Base-by-base conservation (phyloP, 2,888 invertebrate genomes). In the Spilarctia lutea region DNA sequence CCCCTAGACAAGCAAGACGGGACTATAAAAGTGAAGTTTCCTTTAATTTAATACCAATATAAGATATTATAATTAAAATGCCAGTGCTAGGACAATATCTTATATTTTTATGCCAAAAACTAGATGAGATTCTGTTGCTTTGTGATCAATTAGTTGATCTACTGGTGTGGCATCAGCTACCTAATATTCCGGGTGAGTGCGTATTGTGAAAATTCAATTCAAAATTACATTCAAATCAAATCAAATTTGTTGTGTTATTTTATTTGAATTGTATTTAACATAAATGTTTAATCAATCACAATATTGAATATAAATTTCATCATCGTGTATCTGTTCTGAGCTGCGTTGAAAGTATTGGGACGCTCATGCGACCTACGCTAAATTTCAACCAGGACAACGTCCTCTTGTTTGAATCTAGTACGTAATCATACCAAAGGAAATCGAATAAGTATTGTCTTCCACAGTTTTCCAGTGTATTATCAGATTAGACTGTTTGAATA, bases 301-400 rank as follows among this genome's bases (percentile, higher is more conserved):
- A 67, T 56, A 72, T 52, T 63, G 18, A 27, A 52, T 60, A 65
- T 18, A 33, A 35, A 52, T 42, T 65, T 52, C 66, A 74, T 56
- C 39, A 16, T 42, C 24, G 42, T 69, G 73, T 56, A 74, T 74
- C 56, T 52, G 70, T 35, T 68, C 24, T 66, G 42, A 30, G 52
- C 39, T 65, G 11, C 35, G 69, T 74, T 69, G 27, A 52, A 74
- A 69, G 42, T 74, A 74, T 74, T 52, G 52, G 27, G 56, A 69
- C 30, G 65, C 65, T 30, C 27, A 74, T 65, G 39, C 73, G 63
- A 65, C 73, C 73, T 69, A 74, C 73, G 65, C 73, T 13, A 16
- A 60, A 73, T 24, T 65, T 42, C 18, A 27, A 69, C 35, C 20
- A 39, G 69, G 65, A 65, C 69, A 69, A 69, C 35, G 73, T 65